Evolutionary conservation across 53 echinoderm and acorn worm species (phyloP).

Genomic region (Henricia sp.): DNA sequence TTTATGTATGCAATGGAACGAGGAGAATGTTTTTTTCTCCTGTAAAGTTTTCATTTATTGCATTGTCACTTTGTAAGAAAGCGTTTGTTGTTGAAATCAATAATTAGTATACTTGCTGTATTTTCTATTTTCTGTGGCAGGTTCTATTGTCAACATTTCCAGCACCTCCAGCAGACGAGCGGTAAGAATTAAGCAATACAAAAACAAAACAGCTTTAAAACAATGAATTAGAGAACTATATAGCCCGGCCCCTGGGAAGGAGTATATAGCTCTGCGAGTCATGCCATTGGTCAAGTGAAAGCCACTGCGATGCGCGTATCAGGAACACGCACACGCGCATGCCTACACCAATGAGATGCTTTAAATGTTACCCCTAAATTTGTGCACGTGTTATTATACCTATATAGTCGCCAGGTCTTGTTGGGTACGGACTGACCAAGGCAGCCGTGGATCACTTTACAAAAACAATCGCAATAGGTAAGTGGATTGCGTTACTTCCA

Average conservation of each 20-base stretch:
- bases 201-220: no score
- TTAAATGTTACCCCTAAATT: no score
- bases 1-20: no score
- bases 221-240: no score
- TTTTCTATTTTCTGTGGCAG: constrained; percentile 15
- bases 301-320: no score
- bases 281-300: no score
- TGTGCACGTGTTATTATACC: not conserved
- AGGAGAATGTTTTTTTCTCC: not conserved
- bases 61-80: not conserved
- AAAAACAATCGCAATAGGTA: constrained; percentile 71
- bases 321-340: no score
- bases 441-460: constrained; percentile 75
- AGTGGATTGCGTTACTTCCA: no score
- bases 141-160: constrained; percentile 65
- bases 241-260: no score
- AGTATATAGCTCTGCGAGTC: no score
- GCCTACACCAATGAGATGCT: no score
- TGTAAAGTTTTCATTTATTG: not conserved
- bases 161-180: constrained; percentile 59
- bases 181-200: constrained; percentile 48
- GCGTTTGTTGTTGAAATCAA: no score
- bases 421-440: constrained; percentile 68
- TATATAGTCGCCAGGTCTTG: constrained; percentile 28
- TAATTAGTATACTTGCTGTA: not conserved